Evolutionary conservation across 2,888 invertebrate genomes (phyloP).

Genomic region (Timema cristinae): DNA sequence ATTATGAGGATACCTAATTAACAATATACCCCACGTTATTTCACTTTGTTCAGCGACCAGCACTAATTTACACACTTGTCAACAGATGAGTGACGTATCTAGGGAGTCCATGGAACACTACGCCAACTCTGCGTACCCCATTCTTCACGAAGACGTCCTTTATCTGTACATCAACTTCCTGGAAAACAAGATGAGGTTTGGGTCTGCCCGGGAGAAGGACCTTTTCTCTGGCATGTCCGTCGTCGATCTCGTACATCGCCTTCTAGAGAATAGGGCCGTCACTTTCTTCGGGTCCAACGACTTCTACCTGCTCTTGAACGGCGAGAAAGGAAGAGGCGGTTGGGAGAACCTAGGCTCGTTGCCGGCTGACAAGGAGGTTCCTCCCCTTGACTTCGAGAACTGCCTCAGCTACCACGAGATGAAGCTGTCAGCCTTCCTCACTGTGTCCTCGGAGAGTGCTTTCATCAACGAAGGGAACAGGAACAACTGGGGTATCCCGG

Average conservation of each 20-base stretch:
- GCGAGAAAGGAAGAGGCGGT: slow-evolving; percentile 47
- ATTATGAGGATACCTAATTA: too few species aligned
- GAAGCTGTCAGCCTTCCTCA: slow-evolving; percentile 56
- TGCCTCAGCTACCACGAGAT: slow-evolving; percentile 63
- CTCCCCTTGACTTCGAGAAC: slow-evolving; percentile 45
- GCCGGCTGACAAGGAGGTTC: slow-evolving; percentile 36
- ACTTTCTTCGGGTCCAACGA: slow-evolving; percentile 50
- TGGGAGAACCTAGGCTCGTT: slow-evolving; percentile 58
- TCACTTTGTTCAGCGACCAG: too few species aligned
- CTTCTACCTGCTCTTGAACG: slow-evolving; percentile 50
- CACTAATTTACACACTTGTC: too few species aligned
- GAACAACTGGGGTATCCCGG: slow-evolving; percentile 54
- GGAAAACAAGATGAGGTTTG: slow-evolving; percentile 46
- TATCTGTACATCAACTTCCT: slow-evolving; percentile 60
- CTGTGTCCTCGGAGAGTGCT: slow-evolving; percentile 54
- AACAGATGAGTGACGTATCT: slow-evolving; percentile 34
- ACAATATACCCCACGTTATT: too few species aligned
- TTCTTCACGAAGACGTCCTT: slow-evolving; percentile 63
- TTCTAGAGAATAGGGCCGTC: slow-evolving; percentile 54
- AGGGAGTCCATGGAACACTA: slow-evolving; percentile 39
- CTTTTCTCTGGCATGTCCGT: slow-evolving; percentile 57
- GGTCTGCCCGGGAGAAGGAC: slow-evolving; percentile 50
- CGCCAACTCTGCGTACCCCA: slow-evolving; percentile 56
- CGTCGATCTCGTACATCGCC: slow-evolving; percentile 53
- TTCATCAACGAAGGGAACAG: slow-evolving; percentile 59